phyloP scores from a whole-genome alignment of 2,888 invertebrate genomes.

The Anodontia alba region DNA sequence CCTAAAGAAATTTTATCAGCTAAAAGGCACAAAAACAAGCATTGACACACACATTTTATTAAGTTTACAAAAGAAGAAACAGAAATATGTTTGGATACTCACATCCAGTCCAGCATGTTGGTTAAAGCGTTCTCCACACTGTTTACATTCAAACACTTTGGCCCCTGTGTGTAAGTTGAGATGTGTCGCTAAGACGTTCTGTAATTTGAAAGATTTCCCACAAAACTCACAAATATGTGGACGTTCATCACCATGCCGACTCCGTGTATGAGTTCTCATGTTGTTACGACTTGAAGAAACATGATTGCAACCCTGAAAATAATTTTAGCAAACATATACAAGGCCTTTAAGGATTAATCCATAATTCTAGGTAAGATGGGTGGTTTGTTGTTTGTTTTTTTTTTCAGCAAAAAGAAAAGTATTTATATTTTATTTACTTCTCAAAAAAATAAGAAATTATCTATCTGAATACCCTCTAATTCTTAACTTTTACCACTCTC shows the following conservation, averaged over 20 bases:
- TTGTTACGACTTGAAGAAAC: slow-evolving; percentile 54
- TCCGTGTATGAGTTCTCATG: slow-evolving; percentile 52
- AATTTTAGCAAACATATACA: not conserved
- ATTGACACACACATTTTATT: no score
- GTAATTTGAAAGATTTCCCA: slow-evolving; percentile 58
- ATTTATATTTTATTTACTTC: no score
- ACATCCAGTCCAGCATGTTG: slow-evolving; percentile 61
- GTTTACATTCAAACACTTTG: slow-evolving; percentile 51
- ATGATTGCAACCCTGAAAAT: slow-evolving; percentile 56
- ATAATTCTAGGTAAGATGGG: no score
- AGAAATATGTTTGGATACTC: slow-evolving; percentile 16
- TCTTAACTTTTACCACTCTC: no score
- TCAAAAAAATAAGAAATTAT: no score
- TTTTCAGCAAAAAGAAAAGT: no score
- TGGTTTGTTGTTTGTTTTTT: no score
- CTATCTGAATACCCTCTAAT: no score
- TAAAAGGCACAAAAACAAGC: no score
- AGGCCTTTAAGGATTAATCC: no score
- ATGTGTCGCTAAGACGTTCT: slow-evolving; percentile 53
- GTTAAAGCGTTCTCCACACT: slow-evolving; percentile 55
- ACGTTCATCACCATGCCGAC: slow-evolving; percentile 50
- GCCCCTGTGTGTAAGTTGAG: slow-evolving; percentile 56
- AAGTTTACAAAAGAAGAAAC: no score
- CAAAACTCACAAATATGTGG: slow-evolving; percentile 63
- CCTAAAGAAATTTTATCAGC: no score